Conservation (phyloP, 2,113 vertebrate species). For the Odocoileus hemionus region DNA sequence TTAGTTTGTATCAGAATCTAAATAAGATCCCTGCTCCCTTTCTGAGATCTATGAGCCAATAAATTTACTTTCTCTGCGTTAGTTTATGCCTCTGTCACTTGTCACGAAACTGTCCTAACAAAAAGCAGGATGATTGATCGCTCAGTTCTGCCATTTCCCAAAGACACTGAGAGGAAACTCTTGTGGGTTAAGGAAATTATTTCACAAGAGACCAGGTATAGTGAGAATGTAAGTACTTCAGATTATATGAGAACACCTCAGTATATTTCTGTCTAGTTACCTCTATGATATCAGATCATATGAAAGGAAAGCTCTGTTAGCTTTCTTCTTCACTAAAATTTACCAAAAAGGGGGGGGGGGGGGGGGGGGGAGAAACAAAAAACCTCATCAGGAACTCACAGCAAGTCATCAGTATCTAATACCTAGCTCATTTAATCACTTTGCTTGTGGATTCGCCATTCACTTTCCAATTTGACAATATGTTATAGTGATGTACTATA, state of each 20-base stretch:
- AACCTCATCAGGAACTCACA: not conserved
- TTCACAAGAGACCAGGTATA: not conserved
- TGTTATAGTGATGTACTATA: slow-evolving; percentile 27
- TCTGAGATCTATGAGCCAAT: not conserved
- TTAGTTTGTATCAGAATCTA: not conserved
- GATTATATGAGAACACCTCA: not conserved
- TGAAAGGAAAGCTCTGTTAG: not conserved
- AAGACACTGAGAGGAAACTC: not conserved
- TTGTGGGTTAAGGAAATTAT: not conserved
- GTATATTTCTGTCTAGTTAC: not conserved
- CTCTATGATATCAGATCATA: not conserved
- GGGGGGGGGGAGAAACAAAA: not conserved
- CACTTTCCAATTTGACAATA: slow-evolving; percentile 49
- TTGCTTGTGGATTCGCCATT: slow-evolving; percentile 49
- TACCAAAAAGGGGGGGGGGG: not conserved
- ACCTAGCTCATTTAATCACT: slow-evolving; percentile 55
- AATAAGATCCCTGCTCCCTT: not conserved
- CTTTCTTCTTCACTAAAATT: slow-evolving; percentile 11
- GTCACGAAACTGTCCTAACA: not conserved
- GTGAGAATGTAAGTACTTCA: not conserved
- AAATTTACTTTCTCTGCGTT: not conserved
- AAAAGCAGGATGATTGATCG: not conserved
- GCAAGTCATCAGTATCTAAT: slow-evolving; percentile 4
- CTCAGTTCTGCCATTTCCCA: not conserved
- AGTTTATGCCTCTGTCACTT: not conserved